Base-by-base conservation (phyloP, 2,888 invertebrate species). In the Hydropsyche betteni region DNA sequence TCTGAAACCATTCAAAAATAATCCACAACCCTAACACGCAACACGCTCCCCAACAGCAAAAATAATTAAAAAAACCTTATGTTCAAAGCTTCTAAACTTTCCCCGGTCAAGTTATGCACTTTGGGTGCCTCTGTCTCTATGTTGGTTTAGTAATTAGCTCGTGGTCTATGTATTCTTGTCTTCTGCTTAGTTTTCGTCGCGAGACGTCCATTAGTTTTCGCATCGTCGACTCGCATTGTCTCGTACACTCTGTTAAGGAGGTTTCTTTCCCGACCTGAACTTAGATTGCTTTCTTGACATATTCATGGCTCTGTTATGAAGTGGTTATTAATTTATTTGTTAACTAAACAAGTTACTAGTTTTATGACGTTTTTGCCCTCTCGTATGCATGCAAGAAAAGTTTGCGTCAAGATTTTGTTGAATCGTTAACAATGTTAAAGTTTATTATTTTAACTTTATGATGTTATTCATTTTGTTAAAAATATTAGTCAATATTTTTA, bases 231-330 rank as follows among this genome's bases (percentile, higher is more conserved):
- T 36, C 12, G 0, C 64, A 64, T 64, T 64, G 64, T 64, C 64
- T 64, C 12, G 2, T 6, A 44, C 6, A 4, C 4, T 44, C 44
- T 44, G 3, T 44, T 44, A 44, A 24, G 8, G 24, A 16, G 24
- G 64, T n/a, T 64, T 64, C 24, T 36, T 64, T 33, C 12, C 36
- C 36, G 64, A 6, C 6, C 64, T 12, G 36, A 64, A 64, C 33
- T 64, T 64, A 64, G 64, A 64, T 64, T 64, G 64, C 64, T 64
- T 64, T 64, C 64, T 34, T 64, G 12, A 5, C 36, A 10, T 44
- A 44, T 44, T 44, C 44, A 44, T 44, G 44, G 44, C 44, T 44
- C 7, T 10, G 4, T 44, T 44, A 44, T 44, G 44, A 44, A 44
- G 44, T 44, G 6, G 44, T 44, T 44, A 44, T 44, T 44, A 44